Evolutionary conservation across 2,797 vertebrate species (phyloP).

Genomic region (Pogonophryne albipinna): DNA sequence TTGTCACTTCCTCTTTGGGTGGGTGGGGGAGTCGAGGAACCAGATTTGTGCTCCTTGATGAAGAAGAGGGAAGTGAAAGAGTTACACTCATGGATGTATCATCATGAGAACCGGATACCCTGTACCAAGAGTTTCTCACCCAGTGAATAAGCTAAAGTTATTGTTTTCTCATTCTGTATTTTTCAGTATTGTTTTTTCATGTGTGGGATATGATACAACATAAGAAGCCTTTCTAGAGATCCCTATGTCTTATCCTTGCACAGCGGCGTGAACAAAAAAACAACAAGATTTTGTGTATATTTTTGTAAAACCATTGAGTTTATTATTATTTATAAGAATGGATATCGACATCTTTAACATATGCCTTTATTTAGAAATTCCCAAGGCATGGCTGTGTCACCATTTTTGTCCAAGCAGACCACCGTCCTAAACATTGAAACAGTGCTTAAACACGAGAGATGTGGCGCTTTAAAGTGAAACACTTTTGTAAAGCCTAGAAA

Average conservation of each 20-base stretch:
- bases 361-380: no score
- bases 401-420: no score
- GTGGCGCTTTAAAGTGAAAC: no score
- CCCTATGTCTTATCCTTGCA: not conserved
- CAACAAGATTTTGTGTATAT: not conserved
- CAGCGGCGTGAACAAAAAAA: not conserved
- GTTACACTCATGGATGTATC: not conserved
- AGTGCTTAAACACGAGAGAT: no score
- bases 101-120: constrained; percentile 2
- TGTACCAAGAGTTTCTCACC: not conserved
- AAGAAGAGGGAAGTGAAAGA: constrained; percentile 61
- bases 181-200: not conserved
- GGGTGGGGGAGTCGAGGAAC: constrained; percentile 40
- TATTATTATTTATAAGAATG: not conserved
- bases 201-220: not conserved
- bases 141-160: not conserved
- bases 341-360: no score
- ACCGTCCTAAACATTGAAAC: no score
- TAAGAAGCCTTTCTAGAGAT: not conserved
- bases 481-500: no score
- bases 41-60: not conserved
- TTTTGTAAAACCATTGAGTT: no score
- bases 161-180: not conserved
- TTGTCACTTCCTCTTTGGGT: constrained; percentile 58
- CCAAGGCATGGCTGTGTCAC: no score